These are phyloP conservation scores for Hippocampus comes DNA, from an alignment of 2,113 vertebrate species.

Conservation along the genomic window DNA sequence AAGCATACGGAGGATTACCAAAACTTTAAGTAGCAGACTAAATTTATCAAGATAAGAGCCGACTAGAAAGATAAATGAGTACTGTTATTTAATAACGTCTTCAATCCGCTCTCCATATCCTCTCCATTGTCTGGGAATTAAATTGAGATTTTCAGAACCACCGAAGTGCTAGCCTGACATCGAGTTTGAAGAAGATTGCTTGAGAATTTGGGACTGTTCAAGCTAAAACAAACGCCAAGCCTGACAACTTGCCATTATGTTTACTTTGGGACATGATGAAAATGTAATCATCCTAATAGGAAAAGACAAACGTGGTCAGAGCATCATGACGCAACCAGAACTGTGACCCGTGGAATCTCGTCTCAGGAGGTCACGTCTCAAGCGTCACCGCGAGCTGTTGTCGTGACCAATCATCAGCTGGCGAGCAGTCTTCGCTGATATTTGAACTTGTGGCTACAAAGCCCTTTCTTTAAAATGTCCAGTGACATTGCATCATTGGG, in stretches of 20 bases:
- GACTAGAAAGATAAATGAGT: slow-evolving; percentile 8
- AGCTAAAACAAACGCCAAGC: not conserved
- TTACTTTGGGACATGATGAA: not conserved
- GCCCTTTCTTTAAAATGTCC: not conserved
- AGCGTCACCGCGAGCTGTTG: not conserved
- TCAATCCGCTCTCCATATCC: not conserved
- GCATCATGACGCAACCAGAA: not conserved
- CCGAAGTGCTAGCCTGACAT: not conserved
- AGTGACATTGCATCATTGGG: not conserved
- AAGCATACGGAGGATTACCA: not conserved
- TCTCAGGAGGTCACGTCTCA: not conserved
- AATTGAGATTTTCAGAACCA: not conserved
- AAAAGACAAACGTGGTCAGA: not conserved
- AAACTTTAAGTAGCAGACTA: slow-evolving; percentile 6
- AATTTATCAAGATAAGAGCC: slow-evolving; percentile 14
- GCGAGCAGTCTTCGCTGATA: not conserved
- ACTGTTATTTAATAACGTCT: not conserved
- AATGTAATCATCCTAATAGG: not conserved
- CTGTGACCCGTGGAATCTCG: not conserved
- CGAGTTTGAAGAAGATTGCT: not conserved
- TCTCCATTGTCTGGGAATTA: not conserved
- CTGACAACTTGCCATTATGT: not conserved
- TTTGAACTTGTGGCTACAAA: not conserved
- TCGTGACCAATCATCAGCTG: not conserved
- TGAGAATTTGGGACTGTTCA: not conserved